phyloP scores from a whole-genome alignment of 2,797 vertebrate species.

The Pogoniulus pusillus region DNA sequence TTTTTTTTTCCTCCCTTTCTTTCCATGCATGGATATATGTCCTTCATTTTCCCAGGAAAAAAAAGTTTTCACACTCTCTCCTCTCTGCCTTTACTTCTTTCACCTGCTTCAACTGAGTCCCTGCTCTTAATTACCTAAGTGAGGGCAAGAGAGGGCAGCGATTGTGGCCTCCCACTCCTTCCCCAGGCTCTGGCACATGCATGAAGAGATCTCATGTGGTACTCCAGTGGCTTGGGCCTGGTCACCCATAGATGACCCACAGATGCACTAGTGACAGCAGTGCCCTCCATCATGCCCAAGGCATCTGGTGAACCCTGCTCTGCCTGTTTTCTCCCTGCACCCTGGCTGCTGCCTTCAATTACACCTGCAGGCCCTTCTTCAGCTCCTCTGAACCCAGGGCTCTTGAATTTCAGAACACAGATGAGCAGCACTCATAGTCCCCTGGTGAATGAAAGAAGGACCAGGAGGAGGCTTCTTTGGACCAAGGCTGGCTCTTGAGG shows the following conservation, averaged over 20 bases:
- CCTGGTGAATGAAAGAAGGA: background rate
- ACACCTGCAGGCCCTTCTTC: background rate
- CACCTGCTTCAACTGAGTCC: background rate
- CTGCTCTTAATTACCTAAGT: background rate
- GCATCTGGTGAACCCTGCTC: background rate
- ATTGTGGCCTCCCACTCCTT: background rate
- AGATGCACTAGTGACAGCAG: fast-evolving
- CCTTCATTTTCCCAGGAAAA: constrained; percentile 7
- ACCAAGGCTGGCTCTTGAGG: background rate
- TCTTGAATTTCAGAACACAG: background rate
- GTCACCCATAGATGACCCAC: background rate
- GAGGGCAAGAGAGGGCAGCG: background rate
- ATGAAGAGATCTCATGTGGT: background rate
- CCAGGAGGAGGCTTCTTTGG: background rate
- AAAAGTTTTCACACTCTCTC: background rate
- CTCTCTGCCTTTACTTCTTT: background rate
- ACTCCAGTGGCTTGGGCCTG: fast-evolving
- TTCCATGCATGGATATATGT: background rate
- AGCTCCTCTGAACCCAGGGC: fast-evolving
- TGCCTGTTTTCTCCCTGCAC: background rate
- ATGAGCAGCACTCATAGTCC: background rate
- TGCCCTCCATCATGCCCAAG: fast-evolving
- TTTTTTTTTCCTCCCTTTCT: no score
- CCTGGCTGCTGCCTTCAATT: background rate
- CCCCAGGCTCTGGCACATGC: background rate